Conservation (phyloP, 2,113 vertebrate species). For the Upupa epops region DNA sequence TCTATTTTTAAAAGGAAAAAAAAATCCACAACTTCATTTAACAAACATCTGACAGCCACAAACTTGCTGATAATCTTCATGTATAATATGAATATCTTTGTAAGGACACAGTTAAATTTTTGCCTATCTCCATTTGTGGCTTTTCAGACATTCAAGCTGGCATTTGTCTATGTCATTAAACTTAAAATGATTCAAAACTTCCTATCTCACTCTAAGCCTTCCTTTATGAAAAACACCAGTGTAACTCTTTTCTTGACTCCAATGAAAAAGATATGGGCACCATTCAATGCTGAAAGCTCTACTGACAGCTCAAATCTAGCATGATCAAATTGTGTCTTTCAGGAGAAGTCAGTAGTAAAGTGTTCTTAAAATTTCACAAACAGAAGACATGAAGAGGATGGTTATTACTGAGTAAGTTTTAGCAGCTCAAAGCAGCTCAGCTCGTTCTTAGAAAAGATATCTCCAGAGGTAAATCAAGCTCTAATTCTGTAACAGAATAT, state of each 20-base stretch:
- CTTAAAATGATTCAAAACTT: constrained; percentile 30
- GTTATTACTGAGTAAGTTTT: neutral
- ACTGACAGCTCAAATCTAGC: neutral
- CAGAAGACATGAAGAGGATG: constrained; percentile 9
- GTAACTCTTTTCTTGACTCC: constrained; percentile 31
- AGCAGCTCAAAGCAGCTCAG: neutral
- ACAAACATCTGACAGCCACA: neutral
- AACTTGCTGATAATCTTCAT: neutral
- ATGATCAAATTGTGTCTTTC: constrained; percentile 4
- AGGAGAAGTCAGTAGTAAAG: constrained; percentile 4
- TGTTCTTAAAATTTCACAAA: constrained; percentile 28
- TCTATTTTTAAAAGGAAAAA: neutral
- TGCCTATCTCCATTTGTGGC: neutral
- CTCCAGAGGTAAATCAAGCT: neutral
- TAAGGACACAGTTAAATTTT: neutral
- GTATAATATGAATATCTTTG: neutral
- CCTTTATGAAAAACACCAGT: constrained; percentile 16
- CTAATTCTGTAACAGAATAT: neutral
- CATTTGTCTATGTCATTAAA: constrained; percentile 1
- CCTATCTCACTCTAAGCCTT: neutral
- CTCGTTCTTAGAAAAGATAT: neutral
- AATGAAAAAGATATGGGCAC: constrained; percentile 51
- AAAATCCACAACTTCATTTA: neutral
- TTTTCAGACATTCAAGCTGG: constrained; percentile 19
- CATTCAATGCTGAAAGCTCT: neutral